These are phyloP conservation scores for Maniola hyperantus DNA, from an alignment of 2,888 invertebrate genomes.

Conservation along the genomic window DNA sequence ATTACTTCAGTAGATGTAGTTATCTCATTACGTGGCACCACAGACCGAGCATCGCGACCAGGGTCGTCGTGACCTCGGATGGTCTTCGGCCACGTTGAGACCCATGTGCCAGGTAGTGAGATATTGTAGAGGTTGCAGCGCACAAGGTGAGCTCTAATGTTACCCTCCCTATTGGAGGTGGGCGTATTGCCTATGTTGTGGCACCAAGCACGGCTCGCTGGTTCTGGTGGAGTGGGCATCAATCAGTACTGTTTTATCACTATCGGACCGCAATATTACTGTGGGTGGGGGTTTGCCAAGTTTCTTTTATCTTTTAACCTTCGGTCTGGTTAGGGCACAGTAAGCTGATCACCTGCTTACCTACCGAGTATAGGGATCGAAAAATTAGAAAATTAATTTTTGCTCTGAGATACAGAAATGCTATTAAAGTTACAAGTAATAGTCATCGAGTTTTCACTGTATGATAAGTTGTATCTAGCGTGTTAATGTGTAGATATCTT, in stretches of 20 bases:
- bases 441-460: conserved; percentile 56
- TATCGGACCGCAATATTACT: conserved; percentile 46
- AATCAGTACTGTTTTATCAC: conserved; percentile 52
- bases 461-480: conserved; percentile 58
- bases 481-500: conserved; percentile 47
- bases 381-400: conserved; percentile 11
- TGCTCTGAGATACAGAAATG: conserved; percentile 10
- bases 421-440: conserved; percentile 30
- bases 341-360: conserved; percentile 53
- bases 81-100: conserved; percentile 40
- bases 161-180: conserved; percentile 83
- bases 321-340: conserved; percentile 50
- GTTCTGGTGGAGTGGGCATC: conserved; percentile 68
- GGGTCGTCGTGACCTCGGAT: conserved; percentile 11
- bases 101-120: conserved; percentile 59
- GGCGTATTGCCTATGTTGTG: conserved; percentile 81
- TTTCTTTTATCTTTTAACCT: conserved; percentile 43
- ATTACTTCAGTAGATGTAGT: conserved; percentile 79
- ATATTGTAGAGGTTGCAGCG: conserved; percentile 79
- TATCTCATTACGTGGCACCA: conserved; percentile 67
- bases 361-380: conserved; percentile 47
- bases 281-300: conserved; percentile 61
- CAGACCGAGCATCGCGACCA: conserved; percentile 20
- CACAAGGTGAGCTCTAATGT: conserved; percentile 82
- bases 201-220: conserved; percentile 79